phyloP scores from a whole-genome alignment of 2,113 vertebrate species.

The Mungos mungo region DNA sequence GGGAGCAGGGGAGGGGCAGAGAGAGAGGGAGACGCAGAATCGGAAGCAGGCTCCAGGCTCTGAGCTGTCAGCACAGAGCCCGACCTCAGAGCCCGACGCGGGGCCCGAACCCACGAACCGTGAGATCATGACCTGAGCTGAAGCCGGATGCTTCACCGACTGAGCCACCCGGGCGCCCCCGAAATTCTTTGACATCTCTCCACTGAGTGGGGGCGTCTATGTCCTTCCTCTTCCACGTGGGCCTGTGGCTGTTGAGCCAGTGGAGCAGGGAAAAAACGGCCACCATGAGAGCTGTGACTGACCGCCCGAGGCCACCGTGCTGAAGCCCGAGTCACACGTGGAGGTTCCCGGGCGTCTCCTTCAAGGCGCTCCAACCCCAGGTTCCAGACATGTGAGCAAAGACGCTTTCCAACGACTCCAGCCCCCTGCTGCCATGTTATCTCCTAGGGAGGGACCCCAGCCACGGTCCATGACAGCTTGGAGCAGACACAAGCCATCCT shows the following conservation, averaged over 20 bases:
- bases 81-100: rapidly evolving
- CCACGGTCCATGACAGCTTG: neutral
- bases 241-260: neutral
- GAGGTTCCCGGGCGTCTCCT: neutral
- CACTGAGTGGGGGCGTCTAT: rapidly evolving
- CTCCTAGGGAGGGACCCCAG: neutral
- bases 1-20: too few species aligned
- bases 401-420: neutral
- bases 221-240: neutral
- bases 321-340: neutral
- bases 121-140: too few species aligned
- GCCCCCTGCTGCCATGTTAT: neutral
- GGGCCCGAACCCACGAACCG: too few species aligned
- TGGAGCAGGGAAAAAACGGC: neutral
- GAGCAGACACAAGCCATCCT: neutral
- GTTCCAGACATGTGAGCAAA: neutral
- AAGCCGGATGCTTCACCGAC: too few species aligned
- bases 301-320: neutral
- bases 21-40: too few species aligned
- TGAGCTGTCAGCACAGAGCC: too few species aligned
- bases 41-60: too few species aligned
- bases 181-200: neutral
- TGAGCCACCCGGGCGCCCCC: too few species aligned
- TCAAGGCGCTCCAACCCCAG: neutral
- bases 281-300: too few species aligned